A percentile compares a stretch with the other conserved stretches of the same genome.
Evolutionary conservation across 2,888 invertebrate genomes (phyloP).

Genomic region (Melanargia galathea): DNA sequence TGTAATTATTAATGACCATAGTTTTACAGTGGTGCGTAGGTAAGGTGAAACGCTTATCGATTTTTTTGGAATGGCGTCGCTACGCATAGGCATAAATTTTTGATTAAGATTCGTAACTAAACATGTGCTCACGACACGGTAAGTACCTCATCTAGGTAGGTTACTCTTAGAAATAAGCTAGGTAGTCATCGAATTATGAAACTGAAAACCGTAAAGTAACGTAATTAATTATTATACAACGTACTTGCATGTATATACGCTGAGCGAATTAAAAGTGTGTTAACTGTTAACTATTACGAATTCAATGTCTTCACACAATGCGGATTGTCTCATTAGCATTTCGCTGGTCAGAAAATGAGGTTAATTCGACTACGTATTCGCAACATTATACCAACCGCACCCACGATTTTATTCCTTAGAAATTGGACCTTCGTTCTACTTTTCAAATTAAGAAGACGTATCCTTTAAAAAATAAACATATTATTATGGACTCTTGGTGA

Average conservation of each 20-base stretch:
- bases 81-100: no score
- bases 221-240: constrained; percentile 20
- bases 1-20: no score
- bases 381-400: constrained; percentile 49
- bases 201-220: not conserved
- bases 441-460: constrained; percentile 26
- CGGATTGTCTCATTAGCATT: constrained; percentile 25
- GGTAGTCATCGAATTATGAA: not conserved
- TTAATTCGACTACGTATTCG: constrained; percentile 50
- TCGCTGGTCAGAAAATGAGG: constrained; percentile 58
- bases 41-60: no score
- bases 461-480: constrained; percentile 13
- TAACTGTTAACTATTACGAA: constrained; percentile 23
- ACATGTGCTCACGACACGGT: no score
- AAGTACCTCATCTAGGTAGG: no score
- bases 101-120: no score
- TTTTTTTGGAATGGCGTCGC: no score
- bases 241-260: not conserved
- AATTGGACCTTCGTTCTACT: constrained; percentile 28
- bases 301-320: constrained; percentile 22
- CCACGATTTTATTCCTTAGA: constrained; percentile 55
- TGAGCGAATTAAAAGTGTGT: constrained; percentile 16
- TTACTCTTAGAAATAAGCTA: not conserved
- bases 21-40: no score
- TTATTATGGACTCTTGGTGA: not conserved